phyloP scores from a whole-genome alignment of 1,140 invertebrate species.

The Drosophila kepulauana region DNA sequence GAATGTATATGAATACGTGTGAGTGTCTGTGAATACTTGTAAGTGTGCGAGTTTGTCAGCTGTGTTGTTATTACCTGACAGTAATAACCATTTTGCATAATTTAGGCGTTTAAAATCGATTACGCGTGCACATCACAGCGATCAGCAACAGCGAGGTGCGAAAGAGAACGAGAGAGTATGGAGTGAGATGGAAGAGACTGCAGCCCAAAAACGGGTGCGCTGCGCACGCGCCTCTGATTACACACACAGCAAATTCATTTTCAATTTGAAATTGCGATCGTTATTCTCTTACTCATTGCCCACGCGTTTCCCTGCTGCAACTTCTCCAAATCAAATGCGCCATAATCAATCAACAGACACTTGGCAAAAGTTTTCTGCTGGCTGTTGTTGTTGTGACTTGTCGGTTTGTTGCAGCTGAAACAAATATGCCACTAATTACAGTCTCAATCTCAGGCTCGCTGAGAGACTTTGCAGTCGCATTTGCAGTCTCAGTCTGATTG shows the following conservation, averaged over 20 bases:
- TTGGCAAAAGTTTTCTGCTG: constrained; percentile 32
- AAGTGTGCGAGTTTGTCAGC: constrained; percentile 40
- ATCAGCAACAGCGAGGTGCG: constrained; percentile 4
- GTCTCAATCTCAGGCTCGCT: constrained; percentile 40
- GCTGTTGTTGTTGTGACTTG: constrained; percentile 59
- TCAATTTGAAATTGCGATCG: constrained; percentile 56
- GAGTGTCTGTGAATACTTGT: no score
- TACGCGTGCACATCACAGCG: constrained; percentile 41
- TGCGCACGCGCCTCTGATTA: constrained; percentile 78
- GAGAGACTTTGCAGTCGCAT: no score
- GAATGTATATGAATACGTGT: constrained; percentile 18
- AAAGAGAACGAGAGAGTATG: neutral
- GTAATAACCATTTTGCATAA: constrained; percentile 69
- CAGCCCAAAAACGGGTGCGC: constrained; percentile 64
- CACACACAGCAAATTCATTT: constrained; percentile 66
- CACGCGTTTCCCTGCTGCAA: constrained; percentile 54
- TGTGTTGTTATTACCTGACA: constrained; percentile 24
- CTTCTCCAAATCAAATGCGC: constrained; percentile 52
- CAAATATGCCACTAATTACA: constrained; percentile 83
- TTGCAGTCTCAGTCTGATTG: constrained; percentile 22
- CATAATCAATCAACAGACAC: constrained; percentile 72
- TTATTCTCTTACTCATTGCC: constrained; percentile 49
- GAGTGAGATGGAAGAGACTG: neutral
- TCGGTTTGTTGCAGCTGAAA: constrained; percentile 64
- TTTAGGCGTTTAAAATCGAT: constrained; percentile 73